Base-by-base conservation (phyloP, 2,113 vertebrate species). In the Labeo rohita region DNA sequence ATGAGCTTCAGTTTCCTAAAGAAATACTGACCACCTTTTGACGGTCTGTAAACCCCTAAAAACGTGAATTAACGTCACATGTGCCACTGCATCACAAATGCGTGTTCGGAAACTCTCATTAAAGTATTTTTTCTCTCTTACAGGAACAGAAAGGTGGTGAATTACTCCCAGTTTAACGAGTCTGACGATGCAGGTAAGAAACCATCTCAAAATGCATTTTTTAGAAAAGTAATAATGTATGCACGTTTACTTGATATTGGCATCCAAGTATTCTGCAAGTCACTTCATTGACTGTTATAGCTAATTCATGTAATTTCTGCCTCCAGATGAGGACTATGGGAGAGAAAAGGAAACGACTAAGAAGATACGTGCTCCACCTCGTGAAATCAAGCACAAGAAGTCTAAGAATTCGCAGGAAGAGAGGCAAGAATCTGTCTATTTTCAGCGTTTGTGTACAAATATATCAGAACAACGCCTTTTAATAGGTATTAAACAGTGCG, bases 141-240 rank as follows among this genome's bases (percentile, higher is more conserved):
- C 95, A 99, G 98, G 96, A 99, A 99, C 95, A 97, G 97, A 95
- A 99, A 99, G 92, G 97, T 99, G 91, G 98, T 99, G 88, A 98
- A 99, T 95, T 99, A 99, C 92, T 99, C 98, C 89, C 98, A 99
- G 92, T 99, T 99, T 95, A 97, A 99, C 77, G 98, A 99, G 93
- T 99, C 98, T 89, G 98, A 99, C 90, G 98, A 98, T 93, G 94
- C 92, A 95, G 95, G 95, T 95, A 90, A 93, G 11, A 54, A 61
- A 15, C 28, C 34, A 18, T 36, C 23, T 56, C 34, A 10, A 52
- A 52, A 78, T 18, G 1, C 50, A 21, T 34, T 78, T 36, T 16
- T 52, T 8, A 0, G 5, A 45, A 73, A 47, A 52, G 39, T 52
- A 49, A 52, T 21, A 45, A 9, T 72, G 1, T 45, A 21, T 70